Conservation (phyloP, 2,888 invertebrate species). For the Leucophora obtusa region DNA sequence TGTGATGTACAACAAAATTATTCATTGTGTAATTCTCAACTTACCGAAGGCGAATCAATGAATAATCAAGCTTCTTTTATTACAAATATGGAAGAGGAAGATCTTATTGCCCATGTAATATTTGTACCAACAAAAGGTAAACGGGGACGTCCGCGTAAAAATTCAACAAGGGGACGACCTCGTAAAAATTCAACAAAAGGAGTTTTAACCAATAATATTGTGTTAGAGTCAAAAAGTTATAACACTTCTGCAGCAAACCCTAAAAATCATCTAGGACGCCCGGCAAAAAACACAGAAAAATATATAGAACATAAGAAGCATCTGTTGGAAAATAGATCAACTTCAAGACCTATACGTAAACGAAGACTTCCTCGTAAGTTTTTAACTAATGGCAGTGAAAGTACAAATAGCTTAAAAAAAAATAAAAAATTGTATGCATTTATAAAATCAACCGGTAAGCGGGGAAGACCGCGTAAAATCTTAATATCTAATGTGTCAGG, state of each 20-base stretch:
- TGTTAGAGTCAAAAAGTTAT: neutral
- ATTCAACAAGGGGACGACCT: no score
- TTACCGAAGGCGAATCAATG: no score
- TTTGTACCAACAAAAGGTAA: neutral
- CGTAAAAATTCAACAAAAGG: neutral
- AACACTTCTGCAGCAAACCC: neutral
- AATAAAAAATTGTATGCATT: neutral
- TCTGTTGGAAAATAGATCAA: neutral
- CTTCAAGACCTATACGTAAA: neutral
- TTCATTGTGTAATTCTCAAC: no score
- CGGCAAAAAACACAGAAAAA: neutral
- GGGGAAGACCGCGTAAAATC: constrained; percentile 23
- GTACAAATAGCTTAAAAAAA: neutral
- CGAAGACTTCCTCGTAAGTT: neutral
- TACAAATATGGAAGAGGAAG: no score
- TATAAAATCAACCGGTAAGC: neutral
- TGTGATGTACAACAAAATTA: no score
- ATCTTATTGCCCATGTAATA: no score
- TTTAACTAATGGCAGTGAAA: neutral
- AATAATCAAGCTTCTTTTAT: no score
- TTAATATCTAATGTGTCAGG: neutral
- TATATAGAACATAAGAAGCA: neutral
- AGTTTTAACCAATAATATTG: neutral
- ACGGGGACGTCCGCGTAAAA: constrained; percentile 66
- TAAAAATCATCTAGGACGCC: neutral